phyloP scores from a whole-genome alignment of 1,140 invertebrate genomes.

The Lasaia peninsularis region DNA sequence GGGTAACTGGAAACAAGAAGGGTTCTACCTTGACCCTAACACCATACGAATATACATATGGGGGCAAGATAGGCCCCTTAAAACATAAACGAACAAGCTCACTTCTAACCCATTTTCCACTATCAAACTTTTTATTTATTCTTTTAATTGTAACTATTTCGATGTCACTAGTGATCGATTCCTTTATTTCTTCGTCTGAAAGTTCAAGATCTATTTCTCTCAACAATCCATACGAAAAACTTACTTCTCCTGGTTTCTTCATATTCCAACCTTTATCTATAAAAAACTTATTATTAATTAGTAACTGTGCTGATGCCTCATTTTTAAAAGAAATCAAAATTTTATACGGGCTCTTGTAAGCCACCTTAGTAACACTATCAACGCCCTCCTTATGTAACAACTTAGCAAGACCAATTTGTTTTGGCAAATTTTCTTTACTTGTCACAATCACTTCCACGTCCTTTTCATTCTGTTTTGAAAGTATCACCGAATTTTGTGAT shows the following conservation, averaged over 20 bases:
- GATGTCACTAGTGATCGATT: neutral
- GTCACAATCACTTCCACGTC: neutral
- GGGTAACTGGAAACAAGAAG: constrained; percentile 13
- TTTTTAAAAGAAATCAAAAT: neutral
- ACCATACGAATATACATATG: neutral
- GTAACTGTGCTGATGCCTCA: neutral
- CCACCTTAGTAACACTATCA: neutral
- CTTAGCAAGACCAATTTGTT: neutral
- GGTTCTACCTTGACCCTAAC: constrained; percentile 10
- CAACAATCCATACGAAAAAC: neutral
- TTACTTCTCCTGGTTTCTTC: neutral
- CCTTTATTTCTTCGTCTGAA: neutral
- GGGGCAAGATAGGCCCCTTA: neutral
- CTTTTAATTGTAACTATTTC: neutral
- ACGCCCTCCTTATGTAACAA: neutral
- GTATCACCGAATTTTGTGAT: neutral
- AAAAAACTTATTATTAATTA: neutral
- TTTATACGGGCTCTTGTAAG: neutral
- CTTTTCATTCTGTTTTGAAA: neutral
- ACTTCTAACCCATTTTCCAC: neutral
- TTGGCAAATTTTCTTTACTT: neutral
- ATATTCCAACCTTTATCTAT: neutral
- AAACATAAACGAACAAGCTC: neutral
- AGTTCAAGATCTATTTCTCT: neutral
- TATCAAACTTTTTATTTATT: neutral